A percentile compares a stretch with the other conserved stretches of the same genome.
Evolutionary conservation across 2,888 invertebrate species (phyloP).

Genomic region (Anorthoa munda): DNA sequence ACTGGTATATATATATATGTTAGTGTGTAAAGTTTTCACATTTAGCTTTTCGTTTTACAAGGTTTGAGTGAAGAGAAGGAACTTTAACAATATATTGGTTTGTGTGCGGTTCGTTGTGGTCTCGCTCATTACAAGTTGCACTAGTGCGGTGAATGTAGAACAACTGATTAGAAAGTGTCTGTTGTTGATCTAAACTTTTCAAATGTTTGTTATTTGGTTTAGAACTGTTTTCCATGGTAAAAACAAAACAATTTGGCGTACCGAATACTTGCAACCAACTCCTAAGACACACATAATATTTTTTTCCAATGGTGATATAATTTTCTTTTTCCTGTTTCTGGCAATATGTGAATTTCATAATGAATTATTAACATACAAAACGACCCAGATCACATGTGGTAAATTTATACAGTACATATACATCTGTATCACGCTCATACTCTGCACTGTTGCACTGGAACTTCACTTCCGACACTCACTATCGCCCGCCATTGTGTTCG

Average conservation of each 20-base stretch:
- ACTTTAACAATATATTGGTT: constrained; percentile 18
- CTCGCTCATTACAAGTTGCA: constrained; percentile 17
- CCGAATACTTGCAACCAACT: too few species aligned
- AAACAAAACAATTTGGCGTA: neutral
- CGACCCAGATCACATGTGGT: neutral
- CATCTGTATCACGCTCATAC: neutral
- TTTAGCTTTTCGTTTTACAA: constrained; percentile 45
- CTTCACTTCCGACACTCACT: constrained; percentile 47
- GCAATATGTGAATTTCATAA: too few species aligned
- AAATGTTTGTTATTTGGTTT: neutral
- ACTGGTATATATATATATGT: too few species aligned
- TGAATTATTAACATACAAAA: too few species aligned
- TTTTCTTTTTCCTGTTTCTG: too few species aligned
- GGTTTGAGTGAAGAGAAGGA: constrained; percentile 8
- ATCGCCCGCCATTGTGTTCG: constrained; percentile 41
- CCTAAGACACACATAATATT: too few species aligned
- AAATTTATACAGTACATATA: neutral
- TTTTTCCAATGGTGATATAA: too few species aligned
- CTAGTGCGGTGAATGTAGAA: neutral
- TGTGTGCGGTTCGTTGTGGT: constrained; percentile 8
- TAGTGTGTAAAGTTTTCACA: too few species aligned
- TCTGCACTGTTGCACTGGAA: constrained; percentile 2
- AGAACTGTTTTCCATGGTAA: neutral
- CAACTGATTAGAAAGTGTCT: too few species aligned
- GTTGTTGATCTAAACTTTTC: too few species aligned